A percentile compares a stretch with the other conserved stretches of the same genome.
phyloP scores from a whole-genome alignment of 2,113 vertebrate genomes.

The Chionis minor region DNA sequence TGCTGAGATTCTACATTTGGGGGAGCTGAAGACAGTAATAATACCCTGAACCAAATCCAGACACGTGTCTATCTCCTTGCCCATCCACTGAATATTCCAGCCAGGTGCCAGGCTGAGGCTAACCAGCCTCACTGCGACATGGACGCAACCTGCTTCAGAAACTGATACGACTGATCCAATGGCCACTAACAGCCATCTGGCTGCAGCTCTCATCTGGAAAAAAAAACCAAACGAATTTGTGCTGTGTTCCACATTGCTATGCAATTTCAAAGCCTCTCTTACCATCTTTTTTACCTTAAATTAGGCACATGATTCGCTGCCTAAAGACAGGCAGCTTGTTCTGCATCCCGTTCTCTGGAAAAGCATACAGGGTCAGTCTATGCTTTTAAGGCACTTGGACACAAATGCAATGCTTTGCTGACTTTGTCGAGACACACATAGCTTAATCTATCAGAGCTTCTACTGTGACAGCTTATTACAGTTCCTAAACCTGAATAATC shows the following conservation, averaged over 20 bases:
- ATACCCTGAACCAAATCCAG: neutral
- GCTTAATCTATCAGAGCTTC: neutral
- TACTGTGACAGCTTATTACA: neutral
- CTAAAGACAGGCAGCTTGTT: neutral
- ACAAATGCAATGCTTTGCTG: neutral
- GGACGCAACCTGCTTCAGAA: neutral
- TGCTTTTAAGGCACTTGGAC: neutral
- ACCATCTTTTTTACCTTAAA: neutral
- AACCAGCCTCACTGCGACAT: neutral
- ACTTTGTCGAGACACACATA: neutral
- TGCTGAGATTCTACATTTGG: neutral
- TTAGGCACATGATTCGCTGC: neutral
- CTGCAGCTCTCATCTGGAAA: neutral
- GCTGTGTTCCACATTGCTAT: neutral
- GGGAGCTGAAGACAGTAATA: neutral
- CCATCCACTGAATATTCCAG: neutral
- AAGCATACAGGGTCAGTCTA: neutral
- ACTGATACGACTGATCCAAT: neutral
- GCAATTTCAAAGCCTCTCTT: neutral
- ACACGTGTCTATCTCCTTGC: neutral
- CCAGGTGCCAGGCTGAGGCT: neutral
- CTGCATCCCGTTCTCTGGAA: neutral
- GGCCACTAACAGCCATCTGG: accelerated
- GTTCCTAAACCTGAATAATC: slow-evolving; percentile 53
- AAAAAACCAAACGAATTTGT: neutral